Evolutionary conservation across 2,888 invertebrate species (phyloP).

Genomic region (Nomada goodeniana): DNA sequence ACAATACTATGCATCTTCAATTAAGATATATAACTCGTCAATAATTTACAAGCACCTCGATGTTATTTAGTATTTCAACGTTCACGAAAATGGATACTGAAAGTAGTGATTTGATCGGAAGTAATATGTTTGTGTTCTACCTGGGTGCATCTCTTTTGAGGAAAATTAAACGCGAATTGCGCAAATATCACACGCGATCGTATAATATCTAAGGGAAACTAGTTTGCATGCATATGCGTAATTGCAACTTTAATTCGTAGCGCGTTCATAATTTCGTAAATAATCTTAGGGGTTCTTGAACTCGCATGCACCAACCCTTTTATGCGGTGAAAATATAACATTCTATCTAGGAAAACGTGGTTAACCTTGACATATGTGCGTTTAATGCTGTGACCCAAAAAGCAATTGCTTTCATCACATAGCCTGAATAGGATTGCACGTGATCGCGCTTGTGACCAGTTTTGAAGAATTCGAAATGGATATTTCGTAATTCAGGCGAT

Average conservation of each 20-base stretch:
- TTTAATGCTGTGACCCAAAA: not conserved
- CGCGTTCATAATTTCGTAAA: not conserved
- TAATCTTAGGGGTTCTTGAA: not conserved
- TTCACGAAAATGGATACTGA: no score
- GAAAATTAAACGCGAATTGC: no score
- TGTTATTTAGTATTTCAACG: no score
- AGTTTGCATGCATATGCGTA: not conserved
- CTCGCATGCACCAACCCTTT: not conserved
- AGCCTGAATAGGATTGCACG: not conserved
- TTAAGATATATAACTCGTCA: no score
- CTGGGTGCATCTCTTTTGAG: no score
- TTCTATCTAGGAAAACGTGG: conserved; percentile 3
- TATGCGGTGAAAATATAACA: conserved; percentile 1
- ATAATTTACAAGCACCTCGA: no score
- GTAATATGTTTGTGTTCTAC: no score
- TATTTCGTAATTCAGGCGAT: not conserved
- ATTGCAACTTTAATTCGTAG: not conserved
- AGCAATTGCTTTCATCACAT: conserved; percentile 3
- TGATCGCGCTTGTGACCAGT: not conserved
- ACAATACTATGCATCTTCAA: no score
- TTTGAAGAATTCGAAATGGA: not conserved
- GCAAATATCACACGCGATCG: no score
- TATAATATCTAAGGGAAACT: not conserved
- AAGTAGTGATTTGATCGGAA: no score
- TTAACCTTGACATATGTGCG: conserved; percentile 14